Base-by-base conservation (phyloP, 2,113 vertebrate genomes). In the Damaliscus lunatus region DNA sequence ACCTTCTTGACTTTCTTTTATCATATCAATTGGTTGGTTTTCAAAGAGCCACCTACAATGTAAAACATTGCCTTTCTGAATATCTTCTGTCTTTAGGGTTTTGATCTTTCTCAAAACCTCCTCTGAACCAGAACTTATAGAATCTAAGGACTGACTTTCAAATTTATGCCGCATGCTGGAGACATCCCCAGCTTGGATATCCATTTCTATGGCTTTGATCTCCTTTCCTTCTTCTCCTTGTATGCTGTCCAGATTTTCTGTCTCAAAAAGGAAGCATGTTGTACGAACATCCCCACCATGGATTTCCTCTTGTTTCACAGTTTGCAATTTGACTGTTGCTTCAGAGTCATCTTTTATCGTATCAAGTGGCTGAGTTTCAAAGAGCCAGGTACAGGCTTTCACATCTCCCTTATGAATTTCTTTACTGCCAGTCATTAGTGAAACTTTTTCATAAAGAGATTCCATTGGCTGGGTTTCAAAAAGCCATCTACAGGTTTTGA, bases 391-490 rank as follows among this genome's bases (percentile, higher is more conserved):
- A 95, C 99, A 99, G 6, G 99, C 99, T 99, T 99, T 99, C 33
- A 99, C 99, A 92, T 99, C 99, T 83, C 99, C 99, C 97, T 99
- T 99, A 31, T 97, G 98, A 77, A 99, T 98, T 97, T 99, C 99
- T 64, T 99, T 98, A 89, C 67, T 98, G 92, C 98, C 98, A 96
- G 94, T 98, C 80, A 98, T 98, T 71, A 98, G 43, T 53, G 99
- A 98, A 46, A 96, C 98, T 98, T 98, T 99, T 94, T 99, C 99
- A 98, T 99, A 99, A n/a, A 99, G 98, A 64, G 98, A 96, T 67
- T 99, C 99, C 99, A 99, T 99, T 48, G 99, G 99, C 97, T 99
- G 99, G 14, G 99, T 99, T 98, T 99, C 99, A 99, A 99, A 99
- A 25, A 99, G 97, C 99, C 99, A 99, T 97, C 99, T 99, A 95